These are phyloP conservation scores for Chionis minor DNA, from an alignment of 2,113 vertebrate species.

Conservation along the genomic window DNA sequence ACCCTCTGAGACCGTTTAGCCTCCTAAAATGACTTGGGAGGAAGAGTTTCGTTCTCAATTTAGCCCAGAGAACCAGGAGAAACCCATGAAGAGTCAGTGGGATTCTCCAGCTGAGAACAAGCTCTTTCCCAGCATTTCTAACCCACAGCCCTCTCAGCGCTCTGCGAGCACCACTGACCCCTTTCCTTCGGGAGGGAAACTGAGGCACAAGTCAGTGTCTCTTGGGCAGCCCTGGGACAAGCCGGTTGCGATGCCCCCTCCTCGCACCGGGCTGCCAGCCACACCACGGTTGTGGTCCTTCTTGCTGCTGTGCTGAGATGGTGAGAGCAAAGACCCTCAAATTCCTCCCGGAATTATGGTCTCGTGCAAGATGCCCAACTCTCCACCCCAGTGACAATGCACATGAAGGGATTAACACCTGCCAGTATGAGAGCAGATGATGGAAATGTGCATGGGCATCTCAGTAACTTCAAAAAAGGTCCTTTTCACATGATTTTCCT, in stretches of 20 bases:
- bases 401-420: neutral
- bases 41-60: neutral
- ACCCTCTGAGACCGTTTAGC: neutral
- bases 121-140: neutral
- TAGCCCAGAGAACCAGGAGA: neutral
- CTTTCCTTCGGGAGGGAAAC: neutral
- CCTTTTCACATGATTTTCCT: neutral
- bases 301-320: neutral
- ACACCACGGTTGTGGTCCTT: neutral
- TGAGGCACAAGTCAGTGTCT: neutral
- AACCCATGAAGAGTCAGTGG: neutral
- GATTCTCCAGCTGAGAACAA: neutral
- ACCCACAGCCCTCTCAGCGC: neutral
- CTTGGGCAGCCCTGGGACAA: neutral
- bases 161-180: neutral
- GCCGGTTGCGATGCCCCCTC: neutral
- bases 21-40: neutral
- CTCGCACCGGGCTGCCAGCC: rapidly evolving
- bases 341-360: rapidly evolving
- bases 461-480: neutral
- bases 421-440: neutral
- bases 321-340: neutral
- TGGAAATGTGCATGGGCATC: neutral
- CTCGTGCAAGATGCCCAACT: rapidly evolving
- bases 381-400: neutral